Evolutionary conservation across 2,113 vertebrate genomes (phyloP).

Genomic region (Onychostruthus taczanowskii): DNA sequence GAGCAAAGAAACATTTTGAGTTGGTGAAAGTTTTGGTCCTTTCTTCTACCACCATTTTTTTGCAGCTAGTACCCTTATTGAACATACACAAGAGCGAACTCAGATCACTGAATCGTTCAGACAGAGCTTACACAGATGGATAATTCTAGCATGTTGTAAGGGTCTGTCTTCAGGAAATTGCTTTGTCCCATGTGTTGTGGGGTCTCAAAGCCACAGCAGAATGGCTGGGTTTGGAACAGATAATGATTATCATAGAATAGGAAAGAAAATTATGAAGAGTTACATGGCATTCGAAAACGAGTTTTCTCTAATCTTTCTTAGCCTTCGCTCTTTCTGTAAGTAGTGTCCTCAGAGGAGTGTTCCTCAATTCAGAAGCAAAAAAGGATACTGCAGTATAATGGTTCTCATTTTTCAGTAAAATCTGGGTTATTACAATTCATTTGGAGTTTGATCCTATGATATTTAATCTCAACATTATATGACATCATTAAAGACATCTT

Average conservation of each 20-base stretch:
- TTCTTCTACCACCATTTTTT: neutral
- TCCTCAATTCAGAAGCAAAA: neutral
- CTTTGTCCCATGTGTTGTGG: neutral
- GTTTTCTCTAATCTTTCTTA: neutral
- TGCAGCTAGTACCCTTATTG: neutral
- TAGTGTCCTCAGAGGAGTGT: neutral
- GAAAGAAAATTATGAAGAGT: neutral
- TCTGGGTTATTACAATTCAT: neutral
- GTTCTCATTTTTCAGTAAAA: conserved; percentile 15
- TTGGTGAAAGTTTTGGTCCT: neutral
- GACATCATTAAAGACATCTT: conserved; percentile 69
- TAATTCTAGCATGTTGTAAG: neutral
- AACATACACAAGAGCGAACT: neutral
- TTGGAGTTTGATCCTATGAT: conserved; percentile 14
- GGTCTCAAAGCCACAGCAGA: neutral
- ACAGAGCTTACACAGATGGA: neutral
- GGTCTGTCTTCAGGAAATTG: neutral
- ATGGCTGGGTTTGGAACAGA: neutral
- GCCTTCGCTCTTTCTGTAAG: conserved; percentile 27
- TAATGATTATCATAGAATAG: neutral
- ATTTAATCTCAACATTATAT: conserved; percentile 58
- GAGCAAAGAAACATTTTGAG: neutral
- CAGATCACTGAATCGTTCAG: neutral
- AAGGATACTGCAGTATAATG: neutral
- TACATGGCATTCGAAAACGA: neutral